Evolutionary conservation across 2,797 vertebrate species (phyloP).

Genomic region (Cirrhinus molitorella): DNA sequence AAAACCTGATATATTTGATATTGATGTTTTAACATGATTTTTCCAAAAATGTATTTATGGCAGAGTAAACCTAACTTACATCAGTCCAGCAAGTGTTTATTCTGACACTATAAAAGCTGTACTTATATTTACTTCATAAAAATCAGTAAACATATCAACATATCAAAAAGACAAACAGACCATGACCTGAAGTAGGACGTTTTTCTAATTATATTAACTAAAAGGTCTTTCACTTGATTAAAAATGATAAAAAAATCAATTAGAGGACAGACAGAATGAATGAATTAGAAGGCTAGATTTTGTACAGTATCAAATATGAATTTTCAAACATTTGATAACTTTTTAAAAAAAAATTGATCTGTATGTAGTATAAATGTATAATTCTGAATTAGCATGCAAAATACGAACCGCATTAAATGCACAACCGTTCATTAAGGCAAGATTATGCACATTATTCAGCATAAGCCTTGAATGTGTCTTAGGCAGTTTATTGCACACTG

Average conservation of each 20-base stretch:
- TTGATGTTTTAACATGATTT: too few species aligned
- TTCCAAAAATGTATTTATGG: not conserved
- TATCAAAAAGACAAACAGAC: not conserved
- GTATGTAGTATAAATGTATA: too few species aligned
- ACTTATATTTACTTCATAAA: not conserved
- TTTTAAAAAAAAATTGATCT: too few species aligned
- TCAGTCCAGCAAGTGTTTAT: not conserved
- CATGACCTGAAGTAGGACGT: not conserved
- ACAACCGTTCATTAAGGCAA: conserved; percentile 1
- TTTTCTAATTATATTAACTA: not conserved
- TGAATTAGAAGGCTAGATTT: not conserved
- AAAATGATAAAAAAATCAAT: not conserved
- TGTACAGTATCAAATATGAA: not conserved
- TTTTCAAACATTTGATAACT: not conserved
- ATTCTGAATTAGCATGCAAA: not conserved
- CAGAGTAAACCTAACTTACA: not conserved
- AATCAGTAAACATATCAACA: not conserved
- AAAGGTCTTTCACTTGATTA: not conserved
- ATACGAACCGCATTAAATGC: not conserved
- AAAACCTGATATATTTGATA: not conserved
- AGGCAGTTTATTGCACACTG: conserved; percentile 37
- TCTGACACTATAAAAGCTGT: not conserved
- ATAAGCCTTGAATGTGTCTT: conserved; percentile 43
- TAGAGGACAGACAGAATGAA: not conserved
- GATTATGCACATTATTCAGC: conserved; percentile 51